Base-by-base conservation (phyloP, 2,113 vertebrate genomes). In the Bubo blakistoni region DNA sequence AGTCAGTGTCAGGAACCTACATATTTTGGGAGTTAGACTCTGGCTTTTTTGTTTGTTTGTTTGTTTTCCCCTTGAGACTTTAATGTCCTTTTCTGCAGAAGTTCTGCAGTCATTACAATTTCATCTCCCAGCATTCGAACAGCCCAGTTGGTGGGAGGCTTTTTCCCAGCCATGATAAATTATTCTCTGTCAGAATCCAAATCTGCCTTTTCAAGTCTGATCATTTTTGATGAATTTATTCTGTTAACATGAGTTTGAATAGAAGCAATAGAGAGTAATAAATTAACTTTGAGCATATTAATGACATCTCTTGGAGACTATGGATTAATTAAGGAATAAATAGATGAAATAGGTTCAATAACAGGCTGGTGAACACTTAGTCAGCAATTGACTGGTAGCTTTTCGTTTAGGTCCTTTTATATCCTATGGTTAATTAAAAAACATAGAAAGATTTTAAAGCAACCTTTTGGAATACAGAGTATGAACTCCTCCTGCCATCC, bases 161-260 rank as follows among this genome's bases (percentile, higher is more conserved):
- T 97, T 74, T 96, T 92, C 81, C 91, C 90, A 97, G 83, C 62
- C 78, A 90, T 94, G 88, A 97, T 97, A 97, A 97, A 97, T 98
- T 97, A 98, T 98, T 98, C 88, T 92, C 88, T 97, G 91, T 97
- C 96, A 98, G 95, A 96, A 96, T 89, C 96, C 94, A 97, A 97
- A 98, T 96, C 79, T 97, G 96, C 96, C 94, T 97, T 97, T 97
- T 98, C 94, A 97, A 95, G 90, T 95, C 80, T 84, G 90, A 96
- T 96, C 71, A 88, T 96, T 97, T 97, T 94, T 97, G 92, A 96
- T 97, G 81, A 96, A 97, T 98, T 96, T 95, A 96, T 98, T 98
- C 96, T 97, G 96, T 95, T 96, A 95, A 94, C 85, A 92, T 88
- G 92, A 94, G 57, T 72, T 73, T 94, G 92, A 97, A 94, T 96